These are phyloP conservation scores for Magallana nippona DNA, from an alignment of 2,888 invertebrate species.

Conservation along the genomic window DNA sequence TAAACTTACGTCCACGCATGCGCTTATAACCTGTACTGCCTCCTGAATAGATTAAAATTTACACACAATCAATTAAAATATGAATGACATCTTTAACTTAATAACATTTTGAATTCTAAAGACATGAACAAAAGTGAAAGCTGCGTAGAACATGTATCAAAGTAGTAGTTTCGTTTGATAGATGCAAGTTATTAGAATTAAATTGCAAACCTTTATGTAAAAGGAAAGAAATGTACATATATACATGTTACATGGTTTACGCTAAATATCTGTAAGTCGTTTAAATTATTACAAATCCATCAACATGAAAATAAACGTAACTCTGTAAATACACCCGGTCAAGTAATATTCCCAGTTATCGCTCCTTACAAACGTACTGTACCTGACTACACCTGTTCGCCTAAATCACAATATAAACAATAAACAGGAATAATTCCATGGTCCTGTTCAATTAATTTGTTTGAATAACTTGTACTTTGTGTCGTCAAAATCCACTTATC, in stretches of 20 bases:
- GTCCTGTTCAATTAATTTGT: not conserved
- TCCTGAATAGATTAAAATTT: not conserved
- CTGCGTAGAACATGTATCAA: too few species aligned
- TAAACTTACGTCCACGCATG: conserved; percentile 29
- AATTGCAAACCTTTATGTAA: too few species aligned
- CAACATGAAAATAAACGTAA: not conserved
- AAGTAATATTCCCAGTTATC: not conserved
- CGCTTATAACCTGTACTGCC: conserved; percentile 23
- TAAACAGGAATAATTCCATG: conserved; percentile 8
- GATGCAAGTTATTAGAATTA: too few species aligned
- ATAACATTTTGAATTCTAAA: too few species aligned
- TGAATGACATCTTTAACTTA: too few species aligned
- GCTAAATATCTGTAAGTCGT: too few species aligned
- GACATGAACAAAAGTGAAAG: too few species aligned
- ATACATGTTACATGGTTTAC: too few species aligned
- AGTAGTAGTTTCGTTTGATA: too few species aligned
- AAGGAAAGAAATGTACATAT: too few species aligned
- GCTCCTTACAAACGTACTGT: not conserved
- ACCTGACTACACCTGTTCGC: conserved; percentile 1
- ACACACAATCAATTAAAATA: too few species aligned
- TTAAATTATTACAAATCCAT: too few species aligned
- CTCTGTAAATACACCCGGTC: not conserved
- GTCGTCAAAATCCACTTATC: not conserved
- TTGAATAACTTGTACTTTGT: not conserved
- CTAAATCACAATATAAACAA: conserved; percentile 12